Evolutionary conservation across 2,113 vertebrate species (phyloP).

Genomic region (Aptenodytes patagonicus): DNA sequence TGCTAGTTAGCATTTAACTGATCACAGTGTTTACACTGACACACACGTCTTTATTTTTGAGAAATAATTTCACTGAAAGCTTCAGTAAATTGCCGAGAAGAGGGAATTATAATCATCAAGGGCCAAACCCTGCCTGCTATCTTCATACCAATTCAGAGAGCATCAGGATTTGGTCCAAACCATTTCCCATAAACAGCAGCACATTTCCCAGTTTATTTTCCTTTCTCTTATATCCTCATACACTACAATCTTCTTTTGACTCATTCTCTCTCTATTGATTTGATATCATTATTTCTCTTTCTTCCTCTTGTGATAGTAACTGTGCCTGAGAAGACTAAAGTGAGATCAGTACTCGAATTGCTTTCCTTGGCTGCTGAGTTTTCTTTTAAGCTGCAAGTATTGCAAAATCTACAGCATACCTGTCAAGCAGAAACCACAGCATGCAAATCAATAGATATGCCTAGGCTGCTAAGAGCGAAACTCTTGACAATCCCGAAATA

Average conservation of each 20-base stretch:
- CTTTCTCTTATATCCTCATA: neutral
- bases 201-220: neutral
- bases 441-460: constrained; percentile 58
- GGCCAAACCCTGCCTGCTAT: constrained; percentile 7
- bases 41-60: neutral
- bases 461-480: neutral
- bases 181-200: neutral
- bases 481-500: neutral
- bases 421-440: constrained; percentile 26
- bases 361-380: constrained; percentile 14
- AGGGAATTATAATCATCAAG: neutral
- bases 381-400: constrained; percentile 3
- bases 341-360: neutral
- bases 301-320: neutral
- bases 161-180: neutral
- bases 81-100: neutral
- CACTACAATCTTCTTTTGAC: neutral
- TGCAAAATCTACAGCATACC: constrained; percentile 1
- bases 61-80: constrained; percentile 47
- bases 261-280: neutral
- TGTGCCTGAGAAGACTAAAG: neutral
- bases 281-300: constrained; percentile 33
- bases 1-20: constrained; percentile 65
- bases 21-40: constrained; percentile 61
- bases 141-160: neutral